These are phyloP conservation scores for Anthoptus insignis DNA, from an alignment of 2,888 invertebrate genomes.

Conservation along the genomic window DNA sequence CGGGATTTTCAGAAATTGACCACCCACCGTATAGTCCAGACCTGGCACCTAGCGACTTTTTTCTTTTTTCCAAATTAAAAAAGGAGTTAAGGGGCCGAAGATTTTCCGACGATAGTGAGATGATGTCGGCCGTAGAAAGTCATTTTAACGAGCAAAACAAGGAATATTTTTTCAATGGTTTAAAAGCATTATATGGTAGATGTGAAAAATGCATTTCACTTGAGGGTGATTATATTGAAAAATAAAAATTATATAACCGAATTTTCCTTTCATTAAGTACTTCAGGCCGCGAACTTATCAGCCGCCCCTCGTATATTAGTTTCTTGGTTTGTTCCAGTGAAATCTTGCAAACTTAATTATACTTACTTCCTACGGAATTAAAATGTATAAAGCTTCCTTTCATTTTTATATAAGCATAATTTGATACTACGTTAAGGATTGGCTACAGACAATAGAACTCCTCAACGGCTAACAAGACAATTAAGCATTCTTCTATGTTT, in stretches of 20 bases:
- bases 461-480: too few species aligned
- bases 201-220: slow-evolving; percentile 18
- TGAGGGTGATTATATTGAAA: slow-evolving; percentile 13
- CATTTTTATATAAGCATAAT: too few species aligned
- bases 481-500: too few species aligned
- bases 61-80: neutral
- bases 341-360: too few species aligned
- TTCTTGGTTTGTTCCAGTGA: too few species aligned
- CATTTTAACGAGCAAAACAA: slow-evolving; percentile 11
- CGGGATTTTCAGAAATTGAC: neutral
- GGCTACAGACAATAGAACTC: too few species aligned
- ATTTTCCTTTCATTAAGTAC: slow-evolving; percentile 3
- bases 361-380: too few species aligned
- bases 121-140: slow-evolving; percentile 13
- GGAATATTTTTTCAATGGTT: slow-evolving; percentile 20
- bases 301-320: neutral
- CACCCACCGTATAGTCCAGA: neutral
- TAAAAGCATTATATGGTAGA: slow-evolving; percentile 17
- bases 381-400: too few species aligned
- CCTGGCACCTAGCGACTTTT: neutral
- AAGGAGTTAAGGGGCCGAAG: neutral
- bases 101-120: slow-evolving; percentile 5
- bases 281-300: slow-evolving; percentile 3
- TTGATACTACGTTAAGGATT: too few species aligned
- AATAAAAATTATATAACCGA: slow-evolving; percentile 9